Conservation (phyloP, 2,797 vertebrate genomes). For the Coccyzus lansbergi region DNA sequence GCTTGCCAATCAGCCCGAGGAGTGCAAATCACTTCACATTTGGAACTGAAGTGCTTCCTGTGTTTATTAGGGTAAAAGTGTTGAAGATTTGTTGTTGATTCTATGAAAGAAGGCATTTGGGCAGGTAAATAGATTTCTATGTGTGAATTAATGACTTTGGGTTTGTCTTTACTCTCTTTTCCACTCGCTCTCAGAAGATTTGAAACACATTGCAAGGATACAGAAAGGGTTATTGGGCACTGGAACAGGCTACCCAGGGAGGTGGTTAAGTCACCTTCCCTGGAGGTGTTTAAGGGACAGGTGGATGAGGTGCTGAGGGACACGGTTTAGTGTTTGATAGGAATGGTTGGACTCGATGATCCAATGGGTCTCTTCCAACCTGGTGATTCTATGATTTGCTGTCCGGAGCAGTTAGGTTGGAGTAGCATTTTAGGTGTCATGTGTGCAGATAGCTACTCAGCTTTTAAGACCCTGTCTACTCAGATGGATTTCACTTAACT, state of each 20-base stretch:
- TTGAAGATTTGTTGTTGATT: no score
- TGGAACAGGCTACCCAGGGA: no score
- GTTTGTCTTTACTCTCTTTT: accelerated
- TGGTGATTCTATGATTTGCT: no score
- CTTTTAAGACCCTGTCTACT: not conserved
- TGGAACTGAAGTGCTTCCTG: not conserved
- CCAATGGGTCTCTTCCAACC: no score
- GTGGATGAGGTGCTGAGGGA: no score
- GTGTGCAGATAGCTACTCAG: not conserved
- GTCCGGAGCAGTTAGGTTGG: not conserved
- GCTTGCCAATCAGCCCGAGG: not conserved
- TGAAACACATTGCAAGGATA: not conserved
- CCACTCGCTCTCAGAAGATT: not conserved
- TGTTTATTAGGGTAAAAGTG: not conserved
- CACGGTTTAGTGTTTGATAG: no score
- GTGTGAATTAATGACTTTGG: not conserved
- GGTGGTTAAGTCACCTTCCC: no score
- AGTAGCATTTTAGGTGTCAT: not conserved
- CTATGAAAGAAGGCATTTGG: not conserved
- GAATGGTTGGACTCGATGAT: no score
- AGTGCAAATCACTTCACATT: not conserved
- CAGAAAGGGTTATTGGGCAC: no score
- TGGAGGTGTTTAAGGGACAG: no score
- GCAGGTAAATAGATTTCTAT: not conserved
- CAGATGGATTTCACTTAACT: not conserved